Evolutionary conservation across 2,888 invertebrate genomes (phyloP).

Genomic region (Octonoba sinensis): DNA sequence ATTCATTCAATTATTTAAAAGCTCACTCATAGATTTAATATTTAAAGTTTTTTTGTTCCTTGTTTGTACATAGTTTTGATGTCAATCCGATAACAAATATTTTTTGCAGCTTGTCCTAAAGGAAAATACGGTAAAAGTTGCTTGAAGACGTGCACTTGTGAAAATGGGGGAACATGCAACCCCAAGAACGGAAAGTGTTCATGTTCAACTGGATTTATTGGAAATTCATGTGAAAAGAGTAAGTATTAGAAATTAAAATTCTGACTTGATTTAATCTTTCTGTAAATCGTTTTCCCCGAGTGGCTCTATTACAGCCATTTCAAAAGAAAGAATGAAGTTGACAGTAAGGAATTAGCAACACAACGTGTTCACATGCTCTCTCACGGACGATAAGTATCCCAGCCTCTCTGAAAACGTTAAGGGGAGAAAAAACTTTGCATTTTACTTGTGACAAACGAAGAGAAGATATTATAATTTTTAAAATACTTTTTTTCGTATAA

Average conservation of each 20-base stretch:
- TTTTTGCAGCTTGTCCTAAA: slow-evolving; percentile 66
- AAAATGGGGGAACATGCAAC: slow-evolving; percentile 55
- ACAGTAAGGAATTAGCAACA: no score
- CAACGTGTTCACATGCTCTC: no score
- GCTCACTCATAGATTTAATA: background rate
- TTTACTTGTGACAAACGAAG: no score
- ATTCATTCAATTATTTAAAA: background rate
- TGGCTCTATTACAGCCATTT: no score
- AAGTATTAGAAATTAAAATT: background rate
- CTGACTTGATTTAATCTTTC: background rate
- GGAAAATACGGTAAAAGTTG: slow-evolving; percentile 71
- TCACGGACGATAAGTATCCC: no score
- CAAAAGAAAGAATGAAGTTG: no score
- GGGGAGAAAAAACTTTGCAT: no score
- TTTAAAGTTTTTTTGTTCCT: background rate
- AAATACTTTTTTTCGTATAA: no score
- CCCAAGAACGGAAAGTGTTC: slow-evolving; percentile 54
- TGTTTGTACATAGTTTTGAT: background rate
- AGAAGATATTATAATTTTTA: no score
- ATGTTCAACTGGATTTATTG: slow-evolving; percentile 68
- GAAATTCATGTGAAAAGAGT: slow-evolving; percentile 72
- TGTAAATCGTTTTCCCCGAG: background rate
- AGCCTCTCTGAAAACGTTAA: no score
- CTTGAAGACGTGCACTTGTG: slow-evolving; percentile 67
- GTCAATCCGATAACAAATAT: background rate